Percentiles rank a stretch among this genome's conserved stretches.
These are phyloP conservation scores for Lophius americanus DNA, from an alignment of 2,797 vertebrate genomes.

Conservation along the genomic window DNA sequence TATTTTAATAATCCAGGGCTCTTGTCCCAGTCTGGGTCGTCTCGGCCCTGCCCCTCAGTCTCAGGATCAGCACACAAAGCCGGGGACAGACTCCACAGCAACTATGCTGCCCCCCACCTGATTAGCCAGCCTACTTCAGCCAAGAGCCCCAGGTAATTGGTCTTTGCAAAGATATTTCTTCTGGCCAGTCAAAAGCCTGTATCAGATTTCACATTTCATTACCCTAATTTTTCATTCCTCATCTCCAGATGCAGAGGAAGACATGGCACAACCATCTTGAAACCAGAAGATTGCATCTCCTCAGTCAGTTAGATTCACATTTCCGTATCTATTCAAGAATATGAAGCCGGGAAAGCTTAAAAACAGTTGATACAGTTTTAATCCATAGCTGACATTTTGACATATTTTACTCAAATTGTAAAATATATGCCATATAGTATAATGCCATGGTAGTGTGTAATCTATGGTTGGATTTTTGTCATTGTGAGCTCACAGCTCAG, in stretches of 20 bases:
- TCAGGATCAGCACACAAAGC: slow-evolving; percentile 9
- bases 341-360: neutral
- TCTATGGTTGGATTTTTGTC: too few relatives aligned
- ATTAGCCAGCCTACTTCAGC: slow-evolving; percentile 10
- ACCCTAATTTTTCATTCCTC: neutral
- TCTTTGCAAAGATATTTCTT: neutral
- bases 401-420: neutral
- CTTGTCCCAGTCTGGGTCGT: slow-evolving; percentile 25
- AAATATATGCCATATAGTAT: too few relatives aligned
- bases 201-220: neutral
- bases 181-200: too few relatives aligned
- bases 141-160: slow-evolving; percentile 38
- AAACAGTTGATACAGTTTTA: neutral
- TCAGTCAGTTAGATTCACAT: slow-evolving; percentile 6
- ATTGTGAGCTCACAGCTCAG: too few relatives aligned
- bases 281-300: slow-evolving; percentile 20
- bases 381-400: neutral
- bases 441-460: neutral
- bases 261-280: neutral
- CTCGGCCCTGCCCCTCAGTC: slow-evolving; percentile 2
- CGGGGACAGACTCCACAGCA: slow-evolving; percentile 13
- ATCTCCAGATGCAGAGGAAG: slow-evolving; percentile 21
- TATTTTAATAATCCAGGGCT: slow-evolving; percentile 35
- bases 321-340: neutral
- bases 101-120: neutral